Evolutionary conservation across 2,888 invertebrate genomes (phyloP), one percentile per base, ranked within the genome.

Genomic region (Cosmorhoe ocellata): DNA sequence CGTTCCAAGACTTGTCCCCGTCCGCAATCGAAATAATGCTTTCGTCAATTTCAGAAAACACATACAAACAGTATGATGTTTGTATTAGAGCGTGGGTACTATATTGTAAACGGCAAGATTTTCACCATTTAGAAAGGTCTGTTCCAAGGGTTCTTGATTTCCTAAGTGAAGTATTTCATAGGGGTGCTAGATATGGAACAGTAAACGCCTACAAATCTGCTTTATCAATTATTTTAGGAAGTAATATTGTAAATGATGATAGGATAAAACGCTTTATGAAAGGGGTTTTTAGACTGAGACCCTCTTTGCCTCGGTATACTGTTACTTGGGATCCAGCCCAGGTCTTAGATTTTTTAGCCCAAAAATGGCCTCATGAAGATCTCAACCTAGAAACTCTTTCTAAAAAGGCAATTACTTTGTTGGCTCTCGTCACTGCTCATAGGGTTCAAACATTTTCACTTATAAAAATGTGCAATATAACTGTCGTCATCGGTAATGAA

Each of bases 1-100:
- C 46, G 2, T 11, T 54, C 14, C 18, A 32, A 32, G 0, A 6
- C 9, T 3, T 41, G 8, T 36, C 34, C 1, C 22, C 31, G 1
- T n/a, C 30, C 11, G 12, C 57, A 0, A 22, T 54, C 22, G 46
- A 58, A 11, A 49, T 58, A 6, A 58, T 54, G 46, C 14, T 58
- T 11, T 38, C 48, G n/a, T 54, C 51, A 1, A 8, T 53, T 18
- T 38, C 48, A 2, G 24, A 49, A 11, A 18, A 11, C 1, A 54
- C 42, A 9, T 51, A 51, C 8, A 53, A 51, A 28, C 53, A 53
- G 33, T 57, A 51, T 33, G 51, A 51, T 30, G 28, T 30, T 10
- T 49, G 41, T 14, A 33, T 54, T 10, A 54, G 43, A 34, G 11
- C 26, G 2, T 53, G 53, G 52, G 3, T 53, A n/a, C n/a, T 18